Percentiles rank a stretch among this genome's conserved stretches.
These are phyloP conservation scores for Lineus longissimus DNA, from an alignment of 1,140 invertebrate genomes.

Conservation along the genomic window DNA sequence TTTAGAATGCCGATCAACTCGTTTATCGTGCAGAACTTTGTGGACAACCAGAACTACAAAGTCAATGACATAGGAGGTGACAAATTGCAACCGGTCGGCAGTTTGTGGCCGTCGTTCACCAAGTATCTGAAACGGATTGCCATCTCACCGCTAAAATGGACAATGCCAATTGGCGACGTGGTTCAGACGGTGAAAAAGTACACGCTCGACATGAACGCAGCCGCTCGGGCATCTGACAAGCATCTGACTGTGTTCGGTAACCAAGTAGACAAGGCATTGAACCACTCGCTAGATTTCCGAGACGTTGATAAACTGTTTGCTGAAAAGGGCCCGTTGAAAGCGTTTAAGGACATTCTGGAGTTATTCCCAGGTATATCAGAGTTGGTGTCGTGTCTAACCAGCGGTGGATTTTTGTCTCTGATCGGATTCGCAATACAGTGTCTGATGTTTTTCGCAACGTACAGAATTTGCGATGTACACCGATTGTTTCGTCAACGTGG, in stretches of 20 bases:
- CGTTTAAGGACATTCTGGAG: background rate
- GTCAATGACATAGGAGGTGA: background rate
- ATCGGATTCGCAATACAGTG: background rate
- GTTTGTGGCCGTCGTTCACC: background rate
- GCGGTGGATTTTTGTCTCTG: slow-evolving; percentile 3
- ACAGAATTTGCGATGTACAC: background rate
- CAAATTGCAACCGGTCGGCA: background rate
- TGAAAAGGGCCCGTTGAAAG: slow-evolving; percentile 1
- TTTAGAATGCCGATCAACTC: background rate
- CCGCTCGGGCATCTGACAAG: background rate
- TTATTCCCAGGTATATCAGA: background rate
- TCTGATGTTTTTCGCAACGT: background rate
- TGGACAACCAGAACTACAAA: background rate
- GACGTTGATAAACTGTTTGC: background rate
- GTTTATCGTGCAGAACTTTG: background rate
- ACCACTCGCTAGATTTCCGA: background rate
- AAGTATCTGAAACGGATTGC: background rate
- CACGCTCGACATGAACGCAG: background rate
- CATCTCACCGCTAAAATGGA: background rate
- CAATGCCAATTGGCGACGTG: background rate
- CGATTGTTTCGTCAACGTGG: too few relatives aligned
- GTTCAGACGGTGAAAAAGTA: background rate
- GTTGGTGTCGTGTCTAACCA: background rate
- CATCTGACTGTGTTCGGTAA: background rate
- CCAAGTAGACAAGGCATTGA: background rate